A percentile compares a stretch with the other conserved stretches of the same genome.
phyloP scores from a whole-genome alignment of 1,140 invertebrate species.

The Brachionus rubens region DNA sequence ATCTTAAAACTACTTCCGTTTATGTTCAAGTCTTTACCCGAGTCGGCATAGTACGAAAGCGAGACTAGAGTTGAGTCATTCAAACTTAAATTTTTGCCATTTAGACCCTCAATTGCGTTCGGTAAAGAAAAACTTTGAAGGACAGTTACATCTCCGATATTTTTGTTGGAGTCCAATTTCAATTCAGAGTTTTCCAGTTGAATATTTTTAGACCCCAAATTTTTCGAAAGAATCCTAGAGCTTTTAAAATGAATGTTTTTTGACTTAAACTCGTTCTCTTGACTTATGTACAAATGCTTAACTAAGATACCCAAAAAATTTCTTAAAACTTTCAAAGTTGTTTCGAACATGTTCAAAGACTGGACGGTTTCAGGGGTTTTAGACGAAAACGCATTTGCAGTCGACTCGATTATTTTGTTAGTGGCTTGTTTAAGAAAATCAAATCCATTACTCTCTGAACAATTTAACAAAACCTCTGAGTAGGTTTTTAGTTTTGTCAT shows the following conservation, averaged over 20 bases:
- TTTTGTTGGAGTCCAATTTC: not conserved
- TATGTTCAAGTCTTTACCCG: not conserved
- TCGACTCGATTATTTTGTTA: not conserved
- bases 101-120: not conserved
- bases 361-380: not conserved
- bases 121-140: slow-evolving; percentile 28
- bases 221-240: no score
- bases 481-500: not conserved
- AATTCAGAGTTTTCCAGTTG: not conserved
- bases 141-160: not conserved
- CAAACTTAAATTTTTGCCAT: not conserved
- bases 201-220: not conserved
- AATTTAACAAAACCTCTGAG: not conserved
- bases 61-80: not conserved
- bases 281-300: no score
- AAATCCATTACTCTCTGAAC: not conserved
- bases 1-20: not conserved
- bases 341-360: not conserved
- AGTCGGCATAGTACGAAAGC: not conserved
- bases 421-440: slow-evolving; percentile 2
- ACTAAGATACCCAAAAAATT: no score
- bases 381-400: not conserved
- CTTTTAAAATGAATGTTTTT: no score
- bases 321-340: not conserved
- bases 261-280: no score